A percentile compares a stretch with the other conserved stretches of the same genome.
These are phyloP conservation scores for Atethmia centrago DNA, from an alignment of 2,888 invertebrate genomes.

Conservation along the genomic window DNA sequence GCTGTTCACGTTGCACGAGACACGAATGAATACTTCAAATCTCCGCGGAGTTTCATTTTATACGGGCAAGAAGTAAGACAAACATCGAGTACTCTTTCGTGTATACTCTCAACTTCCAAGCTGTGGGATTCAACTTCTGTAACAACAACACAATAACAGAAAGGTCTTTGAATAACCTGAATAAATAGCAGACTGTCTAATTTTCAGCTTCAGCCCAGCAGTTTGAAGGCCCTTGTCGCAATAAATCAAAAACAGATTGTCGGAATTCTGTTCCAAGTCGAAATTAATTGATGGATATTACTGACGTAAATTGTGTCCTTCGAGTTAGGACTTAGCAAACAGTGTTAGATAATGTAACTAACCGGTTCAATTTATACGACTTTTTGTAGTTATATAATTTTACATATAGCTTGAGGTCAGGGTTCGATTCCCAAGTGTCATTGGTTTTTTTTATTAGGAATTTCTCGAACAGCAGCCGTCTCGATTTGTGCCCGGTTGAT, in stretches of 20 bases:
- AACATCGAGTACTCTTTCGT: slow-evolving; percentile 46
- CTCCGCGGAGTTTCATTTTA: slow-evolving; percentile 48
- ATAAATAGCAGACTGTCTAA: slow-evolving; percentile 32
- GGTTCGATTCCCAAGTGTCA: background rate
- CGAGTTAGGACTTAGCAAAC: slow-evolving; percentile 28
- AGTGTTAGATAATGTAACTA: slow-evolving; percentile 2
- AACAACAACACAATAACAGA: too few species aligned
- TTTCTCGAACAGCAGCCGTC: background rate
- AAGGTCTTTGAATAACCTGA: slow-evolving; percentile 19
- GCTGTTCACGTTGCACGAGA: slow-evolving; percentile 56
- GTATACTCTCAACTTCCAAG: slow-evolving; percentile 33
- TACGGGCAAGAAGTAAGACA: slow-evolving; percentile 48
- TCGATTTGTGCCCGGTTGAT: background rate
- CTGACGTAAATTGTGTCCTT: slow-evolving; percentile 46
- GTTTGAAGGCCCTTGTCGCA: slow-evolving; percentile 41
- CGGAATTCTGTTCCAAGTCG: slow-evolving; percentile 46
- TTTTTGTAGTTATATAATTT: background rate
- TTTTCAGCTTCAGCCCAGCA: slow-evolving; percentile 12
- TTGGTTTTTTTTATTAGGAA: background rate
- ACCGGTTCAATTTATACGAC: slow-evolving; percentile 1
- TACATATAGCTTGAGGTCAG: background rate
- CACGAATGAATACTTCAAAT: slow-evolving; percentile 64
- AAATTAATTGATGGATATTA: slow-evolving; percentile 64
- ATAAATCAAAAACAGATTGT: slow-evolving; percentile 63
- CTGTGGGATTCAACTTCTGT: slow-evolving; percentile 33